These are phyloP conservation scores for Erebia palarica DNA, from an alignment of 2,888 invertebrate genomes.

Conservation along the genomic window DNA sequence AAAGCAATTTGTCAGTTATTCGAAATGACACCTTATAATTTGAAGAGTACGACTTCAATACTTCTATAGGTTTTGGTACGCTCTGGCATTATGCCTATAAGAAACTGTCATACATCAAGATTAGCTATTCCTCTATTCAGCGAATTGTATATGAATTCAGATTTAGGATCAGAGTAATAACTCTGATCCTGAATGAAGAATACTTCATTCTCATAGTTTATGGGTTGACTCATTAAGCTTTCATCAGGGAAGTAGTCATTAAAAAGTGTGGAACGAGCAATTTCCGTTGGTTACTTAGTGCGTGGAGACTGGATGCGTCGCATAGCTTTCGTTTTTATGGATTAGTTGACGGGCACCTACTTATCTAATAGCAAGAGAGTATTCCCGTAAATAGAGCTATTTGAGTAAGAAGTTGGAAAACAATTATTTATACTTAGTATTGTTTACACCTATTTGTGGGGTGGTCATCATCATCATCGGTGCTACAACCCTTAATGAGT, in stretches of 20 bases:
- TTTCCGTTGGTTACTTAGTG: constrained; percentile 57
- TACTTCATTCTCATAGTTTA: neutral
- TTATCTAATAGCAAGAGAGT: no score
- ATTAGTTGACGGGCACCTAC: neutral
- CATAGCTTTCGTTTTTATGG: constrained; percentile 18
- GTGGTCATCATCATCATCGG: no score
- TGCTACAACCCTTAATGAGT: no score
- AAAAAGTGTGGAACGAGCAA: constrained; percentile 72
- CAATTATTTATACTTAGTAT: no score
- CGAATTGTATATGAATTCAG: neutral
- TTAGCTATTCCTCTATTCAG: neutral
- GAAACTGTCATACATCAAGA: no score
- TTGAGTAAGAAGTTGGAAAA: no score
- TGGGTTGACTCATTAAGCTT: constrained; percentile 67
- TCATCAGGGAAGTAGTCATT: constrained; percentile 72
- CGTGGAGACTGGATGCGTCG: constrained; percentile 21
- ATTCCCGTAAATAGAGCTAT: no score
- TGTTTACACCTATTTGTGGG: no score
- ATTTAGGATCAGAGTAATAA: neutral
- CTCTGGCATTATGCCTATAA: no score
- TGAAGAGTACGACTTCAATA: no score
- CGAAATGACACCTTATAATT: neutral
- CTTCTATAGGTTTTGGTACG: no score
- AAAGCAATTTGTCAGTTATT: neutral
- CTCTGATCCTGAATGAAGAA: no score